phyloP scores from a whole-genome alignment of 1,140 invertebrate species.

The Gonioctena quinquepunctata region DNA sequence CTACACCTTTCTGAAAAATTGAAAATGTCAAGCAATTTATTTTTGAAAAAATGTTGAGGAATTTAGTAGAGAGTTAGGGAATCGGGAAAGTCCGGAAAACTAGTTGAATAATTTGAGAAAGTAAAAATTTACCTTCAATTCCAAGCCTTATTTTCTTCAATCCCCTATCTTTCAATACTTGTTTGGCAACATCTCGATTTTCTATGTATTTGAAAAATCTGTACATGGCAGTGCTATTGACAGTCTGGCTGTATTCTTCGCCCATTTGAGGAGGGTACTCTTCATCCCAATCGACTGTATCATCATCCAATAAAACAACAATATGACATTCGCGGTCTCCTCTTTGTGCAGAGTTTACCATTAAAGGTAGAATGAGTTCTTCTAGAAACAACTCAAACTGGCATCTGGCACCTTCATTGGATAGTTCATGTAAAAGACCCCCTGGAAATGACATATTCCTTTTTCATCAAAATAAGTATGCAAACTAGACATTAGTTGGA shows the following conservation, averaged over 20 bases:
- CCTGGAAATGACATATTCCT: too few species aligned
- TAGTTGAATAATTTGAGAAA: too few species aligned
- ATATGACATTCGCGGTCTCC: conserved; percentile 90
- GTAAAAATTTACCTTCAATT: conserved; percentile 80
- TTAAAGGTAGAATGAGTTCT: conserved; percentile 90
- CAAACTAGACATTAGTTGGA: too few species aligned
- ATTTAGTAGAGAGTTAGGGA: too few species aligned
- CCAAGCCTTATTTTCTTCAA: conserved; percentile 99
- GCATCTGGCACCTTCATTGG: conserved; percentile 95
- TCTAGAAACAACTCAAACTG: conserved; percentile 98
- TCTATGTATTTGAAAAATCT: conserved; percentile 99
- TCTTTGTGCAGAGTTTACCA: conserved; percentile 93
- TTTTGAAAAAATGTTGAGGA: too few species aligned
- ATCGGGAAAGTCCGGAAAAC: too few species aligned
- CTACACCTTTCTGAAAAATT: too few species aligned
- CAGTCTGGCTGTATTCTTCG: conserved; percentile 95
- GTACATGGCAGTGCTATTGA: conserved; percentile 90
- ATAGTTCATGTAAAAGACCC: conserved; percentile 95
- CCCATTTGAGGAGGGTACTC: conserved; percentile 99
- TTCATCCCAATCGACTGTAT: conserved; percentile 97
- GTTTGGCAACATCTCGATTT: conserved; percentile 98
- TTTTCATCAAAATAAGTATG: too few species aligned
- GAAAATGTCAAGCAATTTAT: too few species aligned
- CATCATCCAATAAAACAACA: conserved; percentile 93
- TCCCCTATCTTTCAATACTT: conserved; percentile 96